phyloP scores from a whole-genome alignment of 2,113 vertebrate genomes.

The Urocolius indicus region DNA sequence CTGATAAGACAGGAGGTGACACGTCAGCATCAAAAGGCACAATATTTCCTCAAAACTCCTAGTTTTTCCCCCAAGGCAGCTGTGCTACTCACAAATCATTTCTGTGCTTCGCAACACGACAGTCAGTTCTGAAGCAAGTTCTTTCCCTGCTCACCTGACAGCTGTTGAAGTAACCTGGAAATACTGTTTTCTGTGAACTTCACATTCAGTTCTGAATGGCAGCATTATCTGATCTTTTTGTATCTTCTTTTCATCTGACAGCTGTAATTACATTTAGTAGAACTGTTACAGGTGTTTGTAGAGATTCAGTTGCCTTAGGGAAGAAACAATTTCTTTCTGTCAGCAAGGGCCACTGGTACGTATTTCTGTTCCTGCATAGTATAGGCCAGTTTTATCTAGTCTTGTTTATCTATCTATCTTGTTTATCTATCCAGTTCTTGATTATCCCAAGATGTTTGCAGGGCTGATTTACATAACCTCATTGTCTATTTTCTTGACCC shows the following conservation, averaged over 20 bases:
- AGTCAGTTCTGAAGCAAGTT: background rate
- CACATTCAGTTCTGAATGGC: background rate
- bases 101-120: background rate
- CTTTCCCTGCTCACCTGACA: background rate
- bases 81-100: too few relatives aligned
- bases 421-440: background rate
- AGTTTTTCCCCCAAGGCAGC: background rate
- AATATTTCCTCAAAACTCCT: background rate
- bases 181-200: background rate
- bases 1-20: background rate
- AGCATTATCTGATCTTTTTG: background rate
- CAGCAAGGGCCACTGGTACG: background rate
- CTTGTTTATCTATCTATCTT: too few relatives aligned
- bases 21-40: background rate
- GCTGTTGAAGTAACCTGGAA: background rate
- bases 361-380: background rate
- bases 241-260: constrained; percentile 4
- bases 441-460: background rate
- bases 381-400: background rate
- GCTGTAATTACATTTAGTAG: background rate
- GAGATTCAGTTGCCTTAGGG: background rate
- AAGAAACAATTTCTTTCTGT: background rate
- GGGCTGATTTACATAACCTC: background rate
- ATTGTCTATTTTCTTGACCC: background rate
- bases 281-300: constrained; percentile 30